phyloP scores from a whole-genome alignment of 2,888 invertebrate genomes.

The Poecilobothrus nobilitatus region DNA sequence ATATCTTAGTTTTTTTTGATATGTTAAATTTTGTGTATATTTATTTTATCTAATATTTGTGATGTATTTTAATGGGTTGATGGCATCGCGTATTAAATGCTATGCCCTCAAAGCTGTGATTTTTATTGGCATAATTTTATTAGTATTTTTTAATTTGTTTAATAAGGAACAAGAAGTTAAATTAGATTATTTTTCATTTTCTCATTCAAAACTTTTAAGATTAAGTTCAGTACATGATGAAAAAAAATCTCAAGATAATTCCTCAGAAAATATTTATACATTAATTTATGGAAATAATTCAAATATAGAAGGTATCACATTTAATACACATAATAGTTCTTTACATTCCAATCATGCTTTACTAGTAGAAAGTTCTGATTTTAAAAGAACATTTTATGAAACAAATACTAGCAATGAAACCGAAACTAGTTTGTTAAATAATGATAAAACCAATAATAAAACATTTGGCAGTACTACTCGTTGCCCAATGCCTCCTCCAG shows the following conservation, averaged over 20 bases:
- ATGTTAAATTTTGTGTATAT: not conserved
- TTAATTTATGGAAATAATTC: conserved; percentile 8
- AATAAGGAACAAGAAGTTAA: not conserved
- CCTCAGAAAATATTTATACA: not conserved
- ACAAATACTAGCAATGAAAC: not conserved
- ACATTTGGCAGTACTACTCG: not conserved
- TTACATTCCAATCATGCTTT: not conserved
- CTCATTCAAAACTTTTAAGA: conserved; percentile 4
- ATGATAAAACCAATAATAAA: not conserved
- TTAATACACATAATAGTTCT: conserved; percentile 9
- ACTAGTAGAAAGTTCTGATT: conserved; percentile 7
- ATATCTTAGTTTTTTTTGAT: no score
- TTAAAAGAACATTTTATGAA: conserved; percentile 3
- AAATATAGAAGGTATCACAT: not conserved
- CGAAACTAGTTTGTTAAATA: not conserved
- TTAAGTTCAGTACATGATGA: not conserved
- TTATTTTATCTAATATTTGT: not conserved
- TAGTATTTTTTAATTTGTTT: conserved; percentile 1
- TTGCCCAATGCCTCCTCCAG: not conserved
- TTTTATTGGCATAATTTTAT: conserved; percentile 1
- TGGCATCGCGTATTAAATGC: conserved; percentile 2
- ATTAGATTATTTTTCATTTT: not conserved
- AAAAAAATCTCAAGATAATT: not conserved
- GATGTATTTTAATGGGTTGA: not conserved
- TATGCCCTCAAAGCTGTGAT: conserved; percentile 6